Conservation (phyloP, 2,888 invertebrate species). For the Eurytoma adleriae region DNA sequence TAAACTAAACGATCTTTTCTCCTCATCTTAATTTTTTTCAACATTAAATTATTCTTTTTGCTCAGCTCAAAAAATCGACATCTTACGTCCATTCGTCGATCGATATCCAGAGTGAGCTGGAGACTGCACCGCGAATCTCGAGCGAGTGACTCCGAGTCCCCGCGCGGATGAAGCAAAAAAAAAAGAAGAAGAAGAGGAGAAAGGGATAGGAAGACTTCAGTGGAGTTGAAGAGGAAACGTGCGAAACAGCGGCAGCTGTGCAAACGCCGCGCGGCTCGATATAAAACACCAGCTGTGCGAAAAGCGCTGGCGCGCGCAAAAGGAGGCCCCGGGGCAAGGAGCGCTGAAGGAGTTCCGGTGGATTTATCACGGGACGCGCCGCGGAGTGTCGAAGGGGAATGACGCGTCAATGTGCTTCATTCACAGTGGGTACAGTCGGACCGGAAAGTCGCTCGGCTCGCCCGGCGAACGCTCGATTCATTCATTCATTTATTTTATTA, state of each 20-base stretch:
- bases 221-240: slow-evolving; percentile 35
- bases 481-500: no score
- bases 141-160: not conserved
- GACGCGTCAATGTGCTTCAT: slow-evolving; percentile 66
- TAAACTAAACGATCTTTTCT: no score
- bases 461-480: not conserved
- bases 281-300: slow-evolving; percentile 46
- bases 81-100: no score
- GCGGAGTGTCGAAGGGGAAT: slow-evolving; percentile 65
- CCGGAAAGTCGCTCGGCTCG: slow-evolving; percentile 53
- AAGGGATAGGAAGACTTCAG: slow-evolving; percentile 25
- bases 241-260: slow-evolving; percentile 64
- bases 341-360: slow-evolving; percentile 56
- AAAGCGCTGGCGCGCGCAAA: slow-evolving; percentile 23
- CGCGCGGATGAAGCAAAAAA: slow-evolving; percentile 1
- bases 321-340: not conserved
- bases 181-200: slow-evolving; percentile 34
- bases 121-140: not conserved
- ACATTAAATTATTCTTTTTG: no score
- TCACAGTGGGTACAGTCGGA: slow-evolving; percentile 62
- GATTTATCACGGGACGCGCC: slow-evolving; percentile 60
- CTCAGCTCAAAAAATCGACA: no score
- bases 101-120: not conserved
- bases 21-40: no score
- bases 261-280: slow-evolving; percentile 59